phyloP scores from a whole-genome alignment of 2,888 invertebrate species.

The Tanytarsus gracilentus region DNA sequence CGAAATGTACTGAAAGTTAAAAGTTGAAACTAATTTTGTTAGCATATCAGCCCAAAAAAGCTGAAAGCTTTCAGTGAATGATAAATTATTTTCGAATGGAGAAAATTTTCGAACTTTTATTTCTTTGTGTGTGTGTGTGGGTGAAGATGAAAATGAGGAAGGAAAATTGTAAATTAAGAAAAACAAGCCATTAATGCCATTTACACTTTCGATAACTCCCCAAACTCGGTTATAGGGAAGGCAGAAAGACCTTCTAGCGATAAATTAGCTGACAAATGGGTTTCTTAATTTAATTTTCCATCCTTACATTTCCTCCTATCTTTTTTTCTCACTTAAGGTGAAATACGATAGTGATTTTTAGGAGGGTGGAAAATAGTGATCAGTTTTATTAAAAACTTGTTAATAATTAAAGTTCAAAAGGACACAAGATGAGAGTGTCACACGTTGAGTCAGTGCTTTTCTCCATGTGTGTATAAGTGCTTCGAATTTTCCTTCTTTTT shows the following conservation, averaged over 20 bases:
- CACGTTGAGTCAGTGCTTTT: neutral
- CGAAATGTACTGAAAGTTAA: too few relatives aligned
- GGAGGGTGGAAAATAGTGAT: too few relatives aligned
- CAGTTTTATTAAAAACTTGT: too few relatives aligned
- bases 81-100: slow-evolving; percentile 2
- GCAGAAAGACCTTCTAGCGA: slow-evolving; percentile 15
- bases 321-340: neutral
- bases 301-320: neutral
- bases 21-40: too few relatives aligned
- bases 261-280: slow-evolving; percentile 23
- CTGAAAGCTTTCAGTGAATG: too few relatives aligned
- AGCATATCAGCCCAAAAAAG: too few relatives aligned
- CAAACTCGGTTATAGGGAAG: neutral
- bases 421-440: neutral
- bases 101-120: neutral
- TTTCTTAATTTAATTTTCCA: slow-evolving; percentile 2
- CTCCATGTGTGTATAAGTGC: neutral
- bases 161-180: neutral
- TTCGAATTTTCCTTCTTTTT: slow-evolving; percentile 16
- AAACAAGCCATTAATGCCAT: neutral
- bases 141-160: neutral
- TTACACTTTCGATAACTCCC: neutral
- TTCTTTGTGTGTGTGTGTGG: neutral
- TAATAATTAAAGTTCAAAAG: too few relatives aligned
- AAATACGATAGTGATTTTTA: too few relatives aligned